phyloP scores from a whole-genome alignment of 2,113 vertebrate species.

The Pelvicachromis taeniatus region DNA sequence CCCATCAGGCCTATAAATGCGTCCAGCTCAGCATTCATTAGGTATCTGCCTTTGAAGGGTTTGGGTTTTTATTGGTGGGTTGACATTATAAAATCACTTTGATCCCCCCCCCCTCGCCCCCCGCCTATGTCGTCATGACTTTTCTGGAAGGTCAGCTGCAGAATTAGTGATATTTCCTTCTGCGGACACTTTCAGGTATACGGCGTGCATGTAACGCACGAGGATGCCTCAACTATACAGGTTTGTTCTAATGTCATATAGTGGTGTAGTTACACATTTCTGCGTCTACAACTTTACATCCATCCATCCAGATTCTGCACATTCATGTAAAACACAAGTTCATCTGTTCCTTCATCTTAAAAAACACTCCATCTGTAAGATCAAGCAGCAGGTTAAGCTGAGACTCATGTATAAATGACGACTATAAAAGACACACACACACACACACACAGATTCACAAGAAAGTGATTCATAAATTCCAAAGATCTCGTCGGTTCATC shows the following conservation, averaged over 20 bases:
- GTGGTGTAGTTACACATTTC: not conserved
- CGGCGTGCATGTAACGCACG: not conserved
- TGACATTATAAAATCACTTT: slow-evolving; percentile 58
- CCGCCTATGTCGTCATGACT: slow-evolving; percentile 12
- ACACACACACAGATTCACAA: not conserved
- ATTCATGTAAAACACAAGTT: not conserved
- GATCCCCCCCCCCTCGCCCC: slow-evolving; percentile 8
- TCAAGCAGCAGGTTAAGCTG: accelerated
- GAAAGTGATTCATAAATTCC: slow-evolving; percentile 11
- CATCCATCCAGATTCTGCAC: not conserved
- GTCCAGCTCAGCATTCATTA: slow-evolving; percentile 31
- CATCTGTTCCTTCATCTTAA: not conserved
- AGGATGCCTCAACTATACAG: not conserved
- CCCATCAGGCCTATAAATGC: slow-evolving; percentile 40
- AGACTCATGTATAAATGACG: not conserved
- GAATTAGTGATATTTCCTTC: slow-evolving; percentile 36
- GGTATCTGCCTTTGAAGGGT: slow-evolving; percentile 35
- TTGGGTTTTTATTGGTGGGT: slow-evolving; percentile 39
- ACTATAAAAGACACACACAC: not conserved
- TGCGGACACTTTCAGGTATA: not conserved
- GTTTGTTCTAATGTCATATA: not conserved
- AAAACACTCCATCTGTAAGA: not conserved
- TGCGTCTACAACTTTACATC: not conserved
- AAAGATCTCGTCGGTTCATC: not conserved
- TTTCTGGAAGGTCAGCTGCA: slow-evolving; percentile 17